Evolutionary conservation across 2,888 invertebrate genomes (phyloP).

Genomic region (Ceriagrion tenellum): DNA sequence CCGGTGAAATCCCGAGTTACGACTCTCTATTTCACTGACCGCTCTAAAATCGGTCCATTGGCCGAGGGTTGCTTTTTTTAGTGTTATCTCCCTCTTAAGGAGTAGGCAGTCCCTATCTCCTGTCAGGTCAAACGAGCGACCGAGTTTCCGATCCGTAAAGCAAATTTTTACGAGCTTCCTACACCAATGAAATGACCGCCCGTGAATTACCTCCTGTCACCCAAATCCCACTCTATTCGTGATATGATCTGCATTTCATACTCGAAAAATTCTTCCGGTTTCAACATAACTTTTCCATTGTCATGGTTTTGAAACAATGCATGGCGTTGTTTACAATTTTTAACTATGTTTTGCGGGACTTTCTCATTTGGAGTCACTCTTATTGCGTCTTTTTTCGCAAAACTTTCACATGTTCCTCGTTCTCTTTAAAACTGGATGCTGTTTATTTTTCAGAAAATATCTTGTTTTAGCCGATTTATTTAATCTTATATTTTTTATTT

Average conservation of each 20-base stretch:
- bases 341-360: no score
- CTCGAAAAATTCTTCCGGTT: not conserved
- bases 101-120: not conserved
- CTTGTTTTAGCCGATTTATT: no score
- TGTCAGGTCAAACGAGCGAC: not conserved
- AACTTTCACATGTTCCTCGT: no score
- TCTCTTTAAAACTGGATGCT: no score
- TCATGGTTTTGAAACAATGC: not conserved
- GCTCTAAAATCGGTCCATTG: not conserved
- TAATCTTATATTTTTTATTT: no score
- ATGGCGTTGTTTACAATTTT: no score
- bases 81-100: not conserved
- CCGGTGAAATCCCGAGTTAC: not conserved
- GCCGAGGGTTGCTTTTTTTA: not conserved
- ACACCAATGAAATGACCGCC: not conserved
- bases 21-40: not conserved
- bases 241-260: not conserved
- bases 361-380: no score
- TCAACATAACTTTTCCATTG: not conserved
- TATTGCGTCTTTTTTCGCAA: no score
- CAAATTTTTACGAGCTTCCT: not conserved
- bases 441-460: no score
- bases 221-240: not conserved
- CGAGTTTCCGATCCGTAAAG: slow-evolving; percentile 8
- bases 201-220: not conserved